Base-by-base conservation (phyloP, 2,888 invertebrate genomes). In the Adelphocoris suturalis region DNA sequence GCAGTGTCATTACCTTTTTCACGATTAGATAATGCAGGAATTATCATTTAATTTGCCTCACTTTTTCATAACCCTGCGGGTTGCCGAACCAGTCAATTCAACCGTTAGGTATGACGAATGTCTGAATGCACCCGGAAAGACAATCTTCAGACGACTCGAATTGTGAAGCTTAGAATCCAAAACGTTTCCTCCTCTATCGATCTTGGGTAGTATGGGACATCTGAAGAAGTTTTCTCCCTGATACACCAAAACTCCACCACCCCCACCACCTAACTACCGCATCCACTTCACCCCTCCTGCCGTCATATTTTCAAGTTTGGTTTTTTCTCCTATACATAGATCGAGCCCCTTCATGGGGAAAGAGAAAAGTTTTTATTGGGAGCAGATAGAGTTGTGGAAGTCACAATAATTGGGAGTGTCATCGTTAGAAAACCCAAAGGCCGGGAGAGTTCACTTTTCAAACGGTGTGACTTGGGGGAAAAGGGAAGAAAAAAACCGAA, bases 351-450 rank as follows among this genome's bases (percentile, higher is more conserved):
- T n/a, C 47, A 3, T 13, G 14, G 13, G 48, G 23, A 19, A 76
- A 86, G 27, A 47, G 76, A 14, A 75, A 86, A 86, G 86, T 86
- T 86, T 86, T 86, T 86, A 86, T 86, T 86, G 86, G 86, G 47
- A 52, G 75, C 37, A 16, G 76, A 85, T 61, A 28, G 85, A 76
- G 86, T 76, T 86, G 82, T 61, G 86, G 48, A 86, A 86, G 86
- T 75, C 86, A 86, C 86, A 86, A 86, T 86, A 86, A 86, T 86
- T 86, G 86, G 86, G 76, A 76, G 55, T 86, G 86, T 86, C 86
- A 86, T 86, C 86, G 86, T 86, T 86, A 86, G 75, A 27, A 28
- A 75, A 86, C 46, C 28, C 86, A 27, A 68, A 23, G 68, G 27
- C 47, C 78, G 16, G 16, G 76, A 27, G 81, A 82, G 82, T 28